Conservation (phyloP, 2,888 invertebrate genomes). For the Homarus gammarus region DNA sequence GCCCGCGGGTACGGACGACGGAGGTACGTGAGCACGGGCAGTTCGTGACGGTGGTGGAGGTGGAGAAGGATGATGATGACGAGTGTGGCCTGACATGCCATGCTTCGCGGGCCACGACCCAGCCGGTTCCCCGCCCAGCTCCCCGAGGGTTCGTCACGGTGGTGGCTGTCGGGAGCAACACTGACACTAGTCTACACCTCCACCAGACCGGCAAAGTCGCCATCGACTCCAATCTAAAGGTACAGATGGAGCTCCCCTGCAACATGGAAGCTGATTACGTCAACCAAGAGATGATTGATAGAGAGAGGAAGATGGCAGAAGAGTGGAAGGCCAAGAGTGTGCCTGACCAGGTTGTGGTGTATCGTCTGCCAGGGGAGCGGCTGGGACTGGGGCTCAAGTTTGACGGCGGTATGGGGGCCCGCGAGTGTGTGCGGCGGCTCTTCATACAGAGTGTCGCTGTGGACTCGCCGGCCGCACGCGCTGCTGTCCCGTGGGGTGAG, state of each 20-base stretch:
- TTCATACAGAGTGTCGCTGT: slow-evolving; percentile 93
- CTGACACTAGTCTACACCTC: slow-evolving; percentile 41
- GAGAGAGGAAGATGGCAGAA: slow-evolving; percentile 24
- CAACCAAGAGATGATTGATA: slow-evolving; percentile 60
- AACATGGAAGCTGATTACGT: slow-evolving; percentile 34
- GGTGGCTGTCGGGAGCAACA: slow-evolving; percentile 69
- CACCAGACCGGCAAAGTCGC: slow-evolving; percentile 34
- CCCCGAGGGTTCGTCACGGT: slow-evolving; percentile 74
- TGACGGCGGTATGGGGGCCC: slow-evolving; percentile 91
- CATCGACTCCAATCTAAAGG: slow-evolving; percentile 49
- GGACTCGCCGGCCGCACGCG: slow-evolving; percentile 92
- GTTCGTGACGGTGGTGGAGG: slow-evolving; percentile 72
- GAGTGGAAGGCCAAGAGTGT: slow-evolving; percentile 10
- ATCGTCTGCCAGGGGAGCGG: slow-evolving; percentile 92
- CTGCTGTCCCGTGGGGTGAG: slow-evolving; percentile 89
- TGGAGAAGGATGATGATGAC: slow-evolving; percentile 51
- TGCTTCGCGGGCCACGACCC: slow-evolving; percentile 46
- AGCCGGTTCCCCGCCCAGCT: slow-evolving; percentile 63
- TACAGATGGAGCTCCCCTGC: slow-evolving; percentile 26
- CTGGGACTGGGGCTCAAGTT: slow-evolving; percentile 95
- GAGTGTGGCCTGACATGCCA: slow-evolving; percentile 36
- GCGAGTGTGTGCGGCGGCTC: slow-evolving; percentile 88
- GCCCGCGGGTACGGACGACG: slow-evolving; percentile 19
- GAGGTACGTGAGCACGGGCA: slow-evolving; percentile 57
- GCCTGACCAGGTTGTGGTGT: slow-evolving; percentile 87